These are phyloP conservation scores for Holotrichia oblita DNA, from an alignment of 1,140 invertebrate genomes.

Conservation along the genomic window DNA sequence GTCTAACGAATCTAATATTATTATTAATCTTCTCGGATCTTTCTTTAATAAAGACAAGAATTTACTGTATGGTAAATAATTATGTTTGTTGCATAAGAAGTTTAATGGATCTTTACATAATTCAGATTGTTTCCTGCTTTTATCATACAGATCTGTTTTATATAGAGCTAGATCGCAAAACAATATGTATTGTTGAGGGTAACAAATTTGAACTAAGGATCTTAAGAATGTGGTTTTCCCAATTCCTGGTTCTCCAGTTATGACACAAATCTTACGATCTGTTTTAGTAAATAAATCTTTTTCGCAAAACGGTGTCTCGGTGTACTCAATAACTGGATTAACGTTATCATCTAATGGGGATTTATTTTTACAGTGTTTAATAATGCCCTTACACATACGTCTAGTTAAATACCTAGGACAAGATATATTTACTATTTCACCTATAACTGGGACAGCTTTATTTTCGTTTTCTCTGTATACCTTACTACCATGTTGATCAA, in stretches of 20 bases:
- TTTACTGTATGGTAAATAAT: too few relatives aligned
- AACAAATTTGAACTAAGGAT: not conserved
- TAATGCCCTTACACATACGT: not conserved
- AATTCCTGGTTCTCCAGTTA: too few relatives aligned
- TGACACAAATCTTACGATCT: too few relatives aligned
- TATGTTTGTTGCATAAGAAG: too few relatives aligned
- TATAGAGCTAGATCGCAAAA: too few relatives aligned
- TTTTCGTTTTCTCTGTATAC: not conserved
- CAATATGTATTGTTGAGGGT: not conserved
- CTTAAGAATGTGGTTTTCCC: too few relatives aligned
- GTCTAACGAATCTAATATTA: too few relatives aligned
- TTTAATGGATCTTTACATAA: too few relatives aligned
- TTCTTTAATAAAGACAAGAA: not conserved
- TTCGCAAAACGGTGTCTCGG: not conserved
- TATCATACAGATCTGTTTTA: too few relatives aligned
- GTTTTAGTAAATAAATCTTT: too few relatives aligned
- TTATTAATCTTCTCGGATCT: too few relatives aligned
- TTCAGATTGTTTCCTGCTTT: too few relatives aligned
- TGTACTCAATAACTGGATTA: not conserved
- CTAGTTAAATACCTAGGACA: not conserved
- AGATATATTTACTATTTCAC: not conserved
- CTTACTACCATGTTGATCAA: not conserved
- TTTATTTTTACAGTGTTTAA: not conserved
- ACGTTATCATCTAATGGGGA: not conserved
- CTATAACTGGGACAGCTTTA: not conserved